Base-by-base conservation (phyloP, 2,113 vertebrate species). In the Dipodomys ordii region DNA sequence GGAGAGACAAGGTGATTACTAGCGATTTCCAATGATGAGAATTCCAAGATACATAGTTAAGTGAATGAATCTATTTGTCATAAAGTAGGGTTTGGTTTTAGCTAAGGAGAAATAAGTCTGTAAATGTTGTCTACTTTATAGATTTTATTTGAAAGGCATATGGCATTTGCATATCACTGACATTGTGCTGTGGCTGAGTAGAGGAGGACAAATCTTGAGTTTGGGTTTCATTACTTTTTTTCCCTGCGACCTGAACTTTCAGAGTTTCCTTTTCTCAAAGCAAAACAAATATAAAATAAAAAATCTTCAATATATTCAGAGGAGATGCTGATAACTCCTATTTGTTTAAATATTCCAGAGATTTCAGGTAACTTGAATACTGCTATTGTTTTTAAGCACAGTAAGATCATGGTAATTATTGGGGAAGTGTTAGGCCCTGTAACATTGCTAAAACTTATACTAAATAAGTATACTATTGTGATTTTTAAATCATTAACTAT, bases 201-300 rank as follows among this genome's bases (percentile, higher is more conserved):
- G 57, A 69, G 67, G 53, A 53, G 32, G 20, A 67, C 49, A 95
- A 71, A 90, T 28, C 44, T 39, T 88, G 35, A 25, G 22, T 92
- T 95, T 64, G 91, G 10, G 67, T n/a, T 93, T 87, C 73, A 81
- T 73, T 22, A 62, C 39, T 78, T 57, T 60, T 89, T 96, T 91
- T 49, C 15, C 46, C 20, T 88, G 30, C 79, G 90, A 86, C 87
- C 35, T 93, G 80, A 84, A 73, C 92, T 79, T 62, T n/a, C 25
- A 83, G 81, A 92, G n/a, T 93, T 95, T 39, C 90, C n/a, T 94
- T 96, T 95, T 96, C n/a, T 93, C 25, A 65, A 92, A 97, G 44
- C 69, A 67, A 87, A 91, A 83, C 22, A 39, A 83, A 87, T 16
- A 71, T 71, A 35, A 20, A 20, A 22, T 27, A 71, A 28, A 77